A percentile compares a stretch with the other conserved stretches of the same genome.
These are phyloP conservation scores for Drosophila pandora DNA, from an alignment of 1,140 invertebrate genomes.

Conservation along the genomic window DNA sequence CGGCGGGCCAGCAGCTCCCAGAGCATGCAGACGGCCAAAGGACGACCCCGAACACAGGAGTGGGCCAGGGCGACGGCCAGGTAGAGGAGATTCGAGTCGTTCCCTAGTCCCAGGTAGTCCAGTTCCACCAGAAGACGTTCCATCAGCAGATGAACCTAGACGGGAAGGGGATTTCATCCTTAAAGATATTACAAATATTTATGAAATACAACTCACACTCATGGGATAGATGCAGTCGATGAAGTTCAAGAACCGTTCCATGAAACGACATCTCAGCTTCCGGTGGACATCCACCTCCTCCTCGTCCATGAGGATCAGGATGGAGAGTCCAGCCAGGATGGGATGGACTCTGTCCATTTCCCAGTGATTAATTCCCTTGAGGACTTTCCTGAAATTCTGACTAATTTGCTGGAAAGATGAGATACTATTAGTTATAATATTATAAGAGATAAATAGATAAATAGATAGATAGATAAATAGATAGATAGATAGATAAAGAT, in stretches of 20 bases:
- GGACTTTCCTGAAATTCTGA: not conserved
- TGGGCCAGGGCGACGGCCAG: not conserved
- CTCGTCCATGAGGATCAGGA: constrained; percentile 1
- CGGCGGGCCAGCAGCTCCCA: constrained; percentile 6
- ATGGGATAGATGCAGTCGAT: constrained; percentile 6
- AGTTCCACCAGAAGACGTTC: constrained; percentile 16
- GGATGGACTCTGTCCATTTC: not conserved
- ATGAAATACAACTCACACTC: not conserved
- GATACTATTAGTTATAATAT: not conserved
- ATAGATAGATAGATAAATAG: no score
- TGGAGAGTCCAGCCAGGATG: not conserved
- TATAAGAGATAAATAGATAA: no score
- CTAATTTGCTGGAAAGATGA: not conserved
- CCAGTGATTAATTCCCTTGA: constrained; percentile 2
- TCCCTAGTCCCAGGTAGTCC: not conserved
- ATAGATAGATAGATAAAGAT: no score
- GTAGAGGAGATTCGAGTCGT: not conserved
- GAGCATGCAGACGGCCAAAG: constrained; percentile 19
- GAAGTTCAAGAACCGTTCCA: not conserved
- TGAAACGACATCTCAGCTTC: not conserved
- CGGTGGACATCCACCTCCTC: not conserved
- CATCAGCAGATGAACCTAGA: constrained; percentile 12
- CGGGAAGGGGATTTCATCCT: no score
- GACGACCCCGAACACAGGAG: not conserved
- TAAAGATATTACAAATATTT: no score